phyloP scores from a whole-genome alignment of 1,140 invertebrate genomes.

The Diabrotica virgifera region DNA sequence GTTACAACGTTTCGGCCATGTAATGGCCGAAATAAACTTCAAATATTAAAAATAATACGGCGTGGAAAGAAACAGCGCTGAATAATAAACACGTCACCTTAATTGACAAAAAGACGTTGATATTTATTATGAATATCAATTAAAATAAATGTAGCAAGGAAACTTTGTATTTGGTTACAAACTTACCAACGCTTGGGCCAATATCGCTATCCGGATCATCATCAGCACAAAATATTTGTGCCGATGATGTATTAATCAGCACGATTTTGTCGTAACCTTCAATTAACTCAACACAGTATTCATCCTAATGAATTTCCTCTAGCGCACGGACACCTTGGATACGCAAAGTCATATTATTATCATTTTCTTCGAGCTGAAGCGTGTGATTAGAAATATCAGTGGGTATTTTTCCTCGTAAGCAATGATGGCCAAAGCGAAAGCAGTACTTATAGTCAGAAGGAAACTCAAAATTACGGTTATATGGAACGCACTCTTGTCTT shows the following conservation, averaged over 20 bases:
- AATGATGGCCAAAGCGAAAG: not conserved
- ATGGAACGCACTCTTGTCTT: not conserved
- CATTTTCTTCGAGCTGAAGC: constrained; percentile 11
- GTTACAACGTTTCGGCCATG: too few species aligned
- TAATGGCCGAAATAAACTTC: too few species aligned
- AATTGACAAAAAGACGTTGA: too few species aligned
- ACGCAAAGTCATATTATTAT: constrained; percentile 4
- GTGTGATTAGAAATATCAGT: not conserved
- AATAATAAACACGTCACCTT: too few species aligned
- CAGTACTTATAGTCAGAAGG: too few species aligned
- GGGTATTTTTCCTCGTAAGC: not conserved
- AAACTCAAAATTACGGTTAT: not conserved
- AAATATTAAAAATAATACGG: too few species aligned
- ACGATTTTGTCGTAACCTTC: not conserved
- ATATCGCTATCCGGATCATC: not conserved
- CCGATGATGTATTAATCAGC: too few species aligned
- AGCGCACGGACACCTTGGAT: not conserved
- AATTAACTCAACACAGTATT: constrained; percentile 22
- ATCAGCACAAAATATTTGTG: constrained; percentile 5
- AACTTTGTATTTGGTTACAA: too few species aligned
- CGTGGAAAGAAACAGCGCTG: too few species aligned
- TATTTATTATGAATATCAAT: too few species aligned
- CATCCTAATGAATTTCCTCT: not conserved
- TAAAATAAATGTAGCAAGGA: too few species aligned
- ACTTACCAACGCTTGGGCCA: not conserved